These are phyloP conservation scores for Parapristionchus giblindavisi DNA, from an alignment of 2,888 invertebrate genomes.

Conservation along the genomic window DNA sequence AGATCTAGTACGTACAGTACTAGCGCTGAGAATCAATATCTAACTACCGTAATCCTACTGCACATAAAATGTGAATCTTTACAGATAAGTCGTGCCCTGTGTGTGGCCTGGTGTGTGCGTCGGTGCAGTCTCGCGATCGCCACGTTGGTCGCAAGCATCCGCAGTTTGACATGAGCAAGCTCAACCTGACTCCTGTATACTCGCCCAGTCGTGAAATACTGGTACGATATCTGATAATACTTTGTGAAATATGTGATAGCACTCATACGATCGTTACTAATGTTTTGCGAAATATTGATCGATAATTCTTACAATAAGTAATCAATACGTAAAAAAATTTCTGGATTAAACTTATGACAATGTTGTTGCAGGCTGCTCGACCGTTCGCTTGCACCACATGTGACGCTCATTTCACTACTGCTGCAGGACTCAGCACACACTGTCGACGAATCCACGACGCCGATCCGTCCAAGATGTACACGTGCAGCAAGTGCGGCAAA, in stretches of 20 bases:
- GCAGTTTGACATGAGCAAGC: neutral
- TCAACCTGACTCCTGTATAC: neutral
- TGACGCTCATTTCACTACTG: neutral
- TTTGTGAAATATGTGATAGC: too few species aligned
- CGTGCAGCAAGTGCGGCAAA: constrained; percentile 19
- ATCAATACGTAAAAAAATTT: too few species aligned
- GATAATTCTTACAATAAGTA: too few species aligned
- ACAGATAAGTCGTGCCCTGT: constrained; percentile 35
- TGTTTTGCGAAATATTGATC: too few species aligned
- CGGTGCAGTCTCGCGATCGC: constrained; percentile 23
- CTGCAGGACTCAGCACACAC: constrained; percentile 5
- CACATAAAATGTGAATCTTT: neutral
- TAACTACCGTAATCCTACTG: neutral
- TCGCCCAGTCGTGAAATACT: neutral
- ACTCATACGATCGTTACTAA: too few species aligned
- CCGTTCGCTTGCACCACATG: constrained; percentile 18
- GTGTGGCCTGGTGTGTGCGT: constrained; percentile 8
- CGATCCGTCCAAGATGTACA: constrained; percentile 9
- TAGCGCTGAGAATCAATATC: too few species aligned
- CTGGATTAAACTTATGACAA: neutral
- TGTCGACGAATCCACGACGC: constrained; percentile 9
- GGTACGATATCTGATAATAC: constrained; percentile 8
- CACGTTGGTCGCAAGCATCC: constrained; percentile 21
- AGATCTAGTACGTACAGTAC: neutral
- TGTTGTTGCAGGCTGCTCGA: constrained; percentile 29